A percentile compares a stretch with the other conserved stretches of the same genome.
These are phyloP conservation scores for Notamacropus eugenii DNA, from an alignment of 2,797 vertebrate species.

Conservation along the genomic window DNA sequence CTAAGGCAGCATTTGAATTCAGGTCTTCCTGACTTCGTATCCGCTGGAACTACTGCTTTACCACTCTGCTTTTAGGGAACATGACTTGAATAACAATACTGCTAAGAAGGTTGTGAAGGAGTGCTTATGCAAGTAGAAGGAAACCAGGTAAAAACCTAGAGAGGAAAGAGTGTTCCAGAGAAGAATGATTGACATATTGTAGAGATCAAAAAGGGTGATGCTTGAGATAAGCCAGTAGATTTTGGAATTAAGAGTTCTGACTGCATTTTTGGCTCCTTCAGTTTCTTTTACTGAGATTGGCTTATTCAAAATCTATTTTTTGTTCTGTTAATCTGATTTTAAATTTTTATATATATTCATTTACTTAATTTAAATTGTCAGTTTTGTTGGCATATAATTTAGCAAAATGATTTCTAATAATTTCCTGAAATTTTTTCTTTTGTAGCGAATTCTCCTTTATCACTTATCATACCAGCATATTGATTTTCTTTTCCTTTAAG, in stretches of 20 bases:
- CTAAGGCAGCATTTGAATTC: background rate
- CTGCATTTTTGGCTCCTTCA: background rate
- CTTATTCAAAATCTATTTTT: background rate
- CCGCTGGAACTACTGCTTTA: background rate
- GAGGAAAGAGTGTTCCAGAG: background rate
- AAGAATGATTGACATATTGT: background rate
- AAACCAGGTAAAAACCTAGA: background rate
- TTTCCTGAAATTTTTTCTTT: background rate
- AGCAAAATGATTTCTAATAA: background rate
- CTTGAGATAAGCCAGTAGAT: background rate
- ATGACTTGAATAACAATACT: background rate
- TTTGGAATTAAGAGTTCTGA: background rate
- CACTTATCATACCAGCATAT: background rate
- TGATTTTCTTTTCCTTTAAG: background rate
- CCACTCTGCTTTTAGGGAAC: background rate
- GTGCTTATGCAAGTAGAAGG: background rate
- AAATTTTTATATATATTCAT: background rate
- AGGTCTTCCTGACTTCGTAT: background rate
- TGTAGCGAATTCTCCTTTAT: background rate
- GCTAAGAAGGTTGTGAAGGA: background rate
- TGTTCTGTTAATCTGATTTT: background rate
- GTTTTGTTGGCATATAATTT: conserved; percentile 4
- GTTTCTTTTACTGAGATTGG: background rate
- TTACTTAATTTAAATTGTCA: background rate
- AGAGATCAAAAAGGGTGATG: background rate